Evolutionary conservation across 92 coral and sea anemone genomes (phyloP), one percentile per base, ranked within the genome.

Genomic region (Zoanthus sociatus): DNA sequence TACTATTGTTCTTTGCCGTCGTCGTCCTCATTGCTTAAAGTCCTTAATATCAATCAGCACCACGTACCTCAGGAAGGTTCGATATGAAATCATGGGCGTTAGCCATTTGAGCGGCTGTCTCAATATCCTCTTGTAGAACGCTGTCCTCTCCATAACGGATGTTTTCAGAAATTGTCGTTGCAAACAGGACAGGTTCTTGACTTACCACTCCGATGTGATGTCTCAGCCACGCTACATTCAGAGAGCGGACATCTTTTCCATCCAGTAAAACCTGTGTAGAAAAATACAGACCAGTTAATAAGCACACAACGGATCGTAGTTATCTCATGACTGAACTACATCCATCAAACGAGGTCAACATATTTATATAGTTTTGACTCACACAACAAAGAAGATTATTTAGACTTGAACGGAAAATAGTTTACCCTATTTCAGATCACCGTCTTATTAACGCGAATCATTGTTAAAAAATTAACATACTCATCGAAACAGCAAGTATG

Each of bases 161-260:
- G 51, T 89, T 89, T 84, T 89, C 89, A 7, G 92, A 83, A 16
- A 90, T 78, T 4, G 92, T 86, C 55, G 92, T 90, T 42, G 90
- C 90, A 71, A 90, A 90, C 37, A 90, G 70, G 47, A 78, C 71
- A 33, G 92, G 92, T 67, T 90, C 92, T 63, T 90, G 92, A 32
- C 84, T 86, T 21, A 90, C 92, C 9, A 90, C 86, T 13, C 92
- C 92, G 75, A 89, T 76, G 67, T 84, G 88, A 44, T 70, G 82
- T 10, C 92, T 54, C 50, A 89, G 79, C 81, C 88, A 84, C 12
- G 79, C 86, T 1, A 89, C 31, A 69, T 84, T 89, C 53, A 89
- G 60, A 7, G 81, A 74, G 13, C 83, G 83, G 77, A 90, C 71
- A 60, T 86, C 87, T 50, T 71, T 76, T 17, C 90, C 90, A 37